These are phyloP conservation scores for Spondyliosoma cantharus DNA, from an alignment of 2,797 vertebrate genomes.

Conservation along the genomic window DNA sequence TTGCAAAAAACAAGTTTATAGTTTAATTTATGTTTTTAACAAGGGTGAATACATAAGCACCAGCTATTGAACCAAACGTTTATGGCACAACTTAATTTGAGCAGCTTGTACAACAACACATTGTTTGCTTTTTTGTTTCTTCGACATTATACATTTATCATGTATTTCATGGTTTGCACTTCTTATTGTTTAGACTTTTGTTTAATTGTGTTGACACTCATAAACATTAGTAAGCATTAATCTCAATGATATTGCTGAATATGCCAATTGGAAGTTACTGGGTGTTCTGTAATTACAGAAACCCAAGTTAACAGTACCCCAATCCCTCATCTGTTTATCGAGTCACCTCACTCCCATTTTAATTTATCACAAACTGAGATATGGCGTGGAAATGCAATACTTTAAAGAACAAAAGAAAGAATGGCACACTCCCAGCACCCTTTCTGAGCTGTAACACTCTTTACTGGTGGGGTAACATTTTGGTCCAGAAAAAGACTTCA, in stretches of 20 bases:
- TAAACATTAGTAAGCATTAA: slow-evolving; percentile 5
- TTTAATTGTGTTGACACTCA: slow-evolving; percentile 24
- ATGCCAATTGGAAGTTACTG: slow-evolving; percentile 41
- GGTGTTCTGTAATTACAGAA: slow-evolving; percentile 25
- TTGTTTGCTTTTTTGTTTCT: slow-evolving; percentile 10
- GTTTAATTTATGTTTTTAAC: not conserved
- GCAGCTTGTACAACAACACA: not conserved
- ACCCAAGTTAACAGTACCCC: slow-evolving; percentile 30
- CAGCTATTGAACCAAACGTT: not conserved
- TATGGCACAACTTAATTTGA: slow-evolving; percentile 2
- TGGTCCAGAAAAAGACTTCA: not conserved
- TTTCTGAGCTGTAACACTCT: not conserved
- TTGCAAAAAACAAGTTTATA: too few relatives aligned
- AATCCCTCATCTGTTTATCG: slow-evolving; percentile 33
- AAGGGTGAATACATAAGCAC: not conserved
- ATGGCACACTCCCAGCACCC: not conserved
- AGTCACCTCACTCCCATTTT: slow-evolving; percentile 16
- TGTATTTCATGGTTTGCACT: slow-evolving; percentile 10
- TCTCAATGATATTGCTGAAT: slow-evolving; percentile 25
- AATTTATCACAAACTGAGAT: slow-evolving; percentile 15
- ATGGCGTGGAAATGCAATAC: not conserved
- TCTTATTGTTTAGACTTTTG: slow-evolving; percentile 10
- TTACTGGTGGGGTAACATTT: not conserved
- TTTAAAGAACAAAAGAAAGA: slow-evolving; percentile 3
- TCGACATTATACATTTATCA: not conserved